Base-by-base conservation (phyloP, 1,140 invertebrate genomes). In the Zaprionus davidi region DNA sequence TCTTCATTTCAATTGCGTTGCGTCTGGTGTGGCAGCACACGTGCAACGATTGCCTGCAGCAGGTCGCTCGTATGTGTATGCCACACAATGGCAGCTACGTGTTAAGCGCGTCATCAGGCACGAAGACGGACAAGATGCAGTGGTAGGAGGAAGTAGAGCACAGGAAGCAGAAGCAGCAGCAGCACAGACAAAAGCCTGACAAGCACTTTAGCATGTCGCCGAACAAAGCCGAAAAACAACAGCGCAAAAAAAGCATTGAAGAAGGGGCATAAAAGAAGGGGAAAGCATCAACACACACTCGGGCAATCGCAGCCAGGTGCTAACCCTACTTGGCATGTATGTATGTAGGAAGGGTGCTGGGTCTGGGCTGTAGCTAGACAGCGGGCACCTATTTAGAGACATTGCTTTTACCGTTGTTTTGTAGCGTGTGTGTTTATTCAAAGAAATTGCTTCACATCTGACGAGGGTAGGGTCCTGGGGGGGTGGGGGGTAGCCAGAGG, bases 191-290 rank as follows among this genome's bases (percentile, higher is more conserved):
- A 87, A 81, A 83, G 88, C 83, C 79, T 74, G 86, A 90, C 86
- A 83, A 90, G 87, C 86, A 90, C 86, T 90, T 90, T 90, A 90
- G 81, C 85, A 88, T 88, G 85, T 88, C 81, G 82, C 82, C 69
- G 59, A 83, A 82, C 76, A 82, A 82, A 81, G 79, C 79, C 57
- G 60, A 80, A 75, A 81, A 71, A 65, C 55, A 62, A 57, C 36
- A 44, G 53, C 26, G 38, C 20, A 9, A 53, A 15, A 57, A 20
- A 59, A 44, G 13, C 36, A 36, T 46, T 15, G n/a, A 26, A 26
- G n/a, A n/a, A n/a, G n/a, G n/a, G n/a, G n/a, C n/a, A n/a, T n/a
- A n/a, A 51, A 17, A 51, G 38, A 58, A 49, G 17, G 49, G n/a
- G 11, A 46, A 41, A 34, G 46, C 20, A 22, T 2, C 22, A 26